Evolutionary conservation across 1,140 invertebrate genomes (phyloP).

Genomic region (Neuroterus valhalla): DNA sequence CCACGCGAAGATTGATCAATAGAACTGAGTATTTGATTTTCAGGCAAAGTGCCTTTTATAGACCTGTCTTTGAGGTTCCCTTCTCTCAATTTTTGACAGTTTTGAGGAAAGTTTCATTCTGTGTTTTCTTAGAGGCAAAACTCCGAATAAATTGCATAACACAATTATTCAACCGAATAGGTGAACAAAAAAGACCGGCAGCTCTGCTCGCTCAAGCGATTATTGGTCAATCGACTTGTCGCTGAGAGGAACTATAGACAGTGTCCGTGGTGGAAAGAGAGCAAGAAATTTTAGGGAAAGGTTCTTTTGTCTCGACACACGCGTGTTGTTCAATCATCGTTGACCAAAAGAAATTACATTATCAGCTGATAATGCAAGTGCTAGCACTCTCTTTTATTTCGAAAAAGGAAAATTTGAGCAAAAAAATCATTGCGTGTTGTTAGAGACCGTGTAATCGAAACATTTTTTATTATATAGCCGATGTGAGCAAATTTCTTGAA

Average conservation of each 20-base stretch:
- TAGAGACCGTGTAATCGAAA: neutral
- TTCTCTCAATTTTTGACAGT: constrained; percentile 37
- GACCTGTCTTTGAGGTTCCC: constrained; percentile 44
- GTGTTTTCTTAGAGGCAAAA: neutral
- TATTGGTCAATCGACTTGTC: constrained; percentile 50
- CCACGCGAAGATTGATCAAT: constrained; percentile 32
- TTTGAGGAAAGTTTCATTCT: neutral
- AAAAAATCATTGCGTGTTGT: neutral
- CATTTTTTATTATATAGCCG: neutral
- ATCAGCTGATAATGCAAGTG: too few species aligned
- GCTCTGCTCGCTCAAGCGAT: constrained; percentile 42
- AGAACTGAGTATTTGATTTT: constrained; percentile 44
- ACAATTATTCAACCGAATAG: constrained; percentile 55
- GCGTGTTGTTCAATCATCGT: neutral
- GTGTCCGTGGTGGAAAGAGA: constrained; percentile 44
- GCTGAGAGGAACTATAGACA: constrained; percentile 40
- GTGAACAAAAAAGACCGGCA: constrained; percentile 39
- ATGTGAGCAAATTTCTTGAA: neutral
- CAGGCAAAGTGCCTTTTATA: constrained; percentile 52
- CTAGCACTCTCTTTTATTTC: constrained; percentile 11
- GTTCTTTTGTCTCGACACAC: constrained; percentile 9
- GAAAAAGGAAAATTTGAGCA: neutral
- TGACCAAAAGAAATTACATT: neutral
- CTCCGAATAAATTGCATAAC: constrained; percentile 53
- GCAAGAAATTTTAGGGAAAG: constrained; percentile 44